Conservation (phyloP, 2,797 vertebrate genomes). For the Anolis apletophallus region DNA sequence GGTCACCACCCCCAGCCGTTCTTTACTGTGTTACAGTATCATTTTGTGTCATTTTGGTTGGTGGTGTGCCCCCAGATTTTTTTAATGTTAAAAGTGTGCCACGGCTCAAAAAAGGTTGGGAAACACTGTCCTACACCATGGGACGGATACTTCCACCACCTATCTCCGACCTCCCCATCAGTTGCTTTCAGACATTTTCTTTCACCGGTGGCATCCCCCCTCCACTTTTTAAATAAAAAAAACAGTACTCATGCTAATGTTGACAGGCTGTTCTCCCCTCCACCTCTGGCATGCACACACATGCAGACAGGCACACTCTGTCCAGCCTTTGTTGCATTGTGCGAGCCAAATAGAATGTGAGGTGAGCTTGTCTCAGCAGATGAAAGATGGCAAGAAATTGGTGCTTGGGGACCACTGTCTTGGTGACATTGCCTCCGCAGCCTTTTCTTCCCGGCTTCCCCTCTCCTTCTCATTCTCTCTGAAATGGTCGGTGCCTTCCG, state of each 20-base stretch:
- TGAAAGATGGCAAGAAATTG: slow-evolving; percentile 96
- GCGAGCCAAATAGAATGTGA: slow-evolving; percentile 85
- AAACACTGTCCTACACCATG: not conserved
- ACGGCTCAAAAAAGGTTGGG: no score
- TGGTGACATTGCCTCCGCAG: slow-evolving; percentile 85
- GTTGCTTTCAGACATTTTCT: slow-evolving; percentile 63
- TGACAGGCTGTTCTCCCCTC: slow-evolving; percentile 71
- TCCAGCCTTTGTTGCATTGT: slow-evolving; percentile 73
- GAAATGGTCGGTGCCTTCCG: slow-evolving; percentile 96
- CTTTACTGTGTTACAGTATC: no score
- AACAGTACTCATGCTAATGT: slow-evolving; percentile 76
- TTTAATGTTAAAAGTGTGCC: no score
- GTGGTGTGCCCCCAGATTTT: no score
- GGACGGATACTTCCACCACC: slow-evolving; percentile 28
- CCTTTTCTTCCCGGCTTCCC: slow-evolving; percentile 83
- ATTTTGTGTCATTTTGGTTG: no score
- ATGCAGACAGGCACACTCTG: not conserved
- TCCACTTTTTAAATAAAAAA: slow-evolving; percentile 52
- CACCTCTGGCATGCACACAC: not conserved
- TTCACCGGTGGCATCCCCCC: slow-evolving; percentile 32
- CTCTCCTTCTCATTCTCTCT: slow-evolving; percentile 84
- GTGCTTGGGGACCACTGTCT: slow-evolving; percentile 92
- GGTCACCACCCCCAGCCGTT: no score
- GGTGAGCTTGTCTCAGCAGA: slow-evolving; percentile 93
- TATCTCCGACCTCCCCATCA: slow-evolving; percentile 65